Conservation (phyloP, 2,113 vertebrate species). For the Clupea harengus region DNA sequence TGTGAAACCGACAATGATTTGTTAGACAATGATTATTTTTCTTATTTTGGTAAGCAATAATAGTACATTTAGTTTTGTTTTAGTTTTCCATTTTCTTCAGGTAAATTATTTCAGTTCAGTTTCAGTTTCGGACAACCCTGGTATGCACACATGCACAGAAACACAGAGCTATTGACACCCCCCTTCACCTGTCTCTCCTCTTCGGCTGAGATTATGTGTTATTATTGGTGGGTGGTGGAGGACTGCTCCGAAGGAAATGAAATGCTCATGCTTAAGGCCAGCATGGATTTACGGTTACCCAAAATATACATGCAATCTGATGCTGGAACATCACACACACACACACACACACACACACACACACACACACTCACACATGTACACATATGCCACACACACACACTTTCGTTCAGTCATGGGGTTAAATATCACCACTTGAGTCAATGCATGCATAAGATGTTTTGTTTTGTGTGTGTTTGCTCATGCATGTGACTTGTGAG, state of each 20-base stretch:
- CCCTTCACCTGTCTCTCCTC: neutral
- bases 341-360: neutral
- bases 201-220: constrained; percentile 50
- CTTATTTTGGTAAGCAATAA: too few relatives aligned
- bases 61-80: too few relatives aligned
- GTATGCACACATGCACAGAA: neutral
- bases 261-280: constrained; percentile 54
- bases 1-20: too few relatives aligned
- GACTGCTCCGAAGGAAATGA: constrained; percentile 60
- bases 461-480: neutral
- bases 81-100: too few relatives aligned
- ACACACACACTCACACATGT: neutral
- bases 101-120: too few relatives aligned
- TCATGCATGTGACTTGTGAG: neutral
- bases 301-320: constrained; percentile 40
- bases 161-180: neutral
- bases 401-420: neutral
- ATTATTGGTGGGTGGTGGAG: constrained; percentile 55
- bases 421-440: neutral
- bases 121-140: too few relatives aligned
- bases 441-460: neutral
- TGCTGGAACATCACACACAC: constrained; percentile 35
- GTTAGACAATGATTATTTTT: too few relatives aligned
- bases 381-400: neutral
- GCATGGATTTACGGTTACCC: constrained; percentile 39